Evolutionary conservation across 2,113 vertebrate genomes (phyloP), one percentile per base, ranked within the genome.

Genomic region (Camelus dromedarius): DNA sequence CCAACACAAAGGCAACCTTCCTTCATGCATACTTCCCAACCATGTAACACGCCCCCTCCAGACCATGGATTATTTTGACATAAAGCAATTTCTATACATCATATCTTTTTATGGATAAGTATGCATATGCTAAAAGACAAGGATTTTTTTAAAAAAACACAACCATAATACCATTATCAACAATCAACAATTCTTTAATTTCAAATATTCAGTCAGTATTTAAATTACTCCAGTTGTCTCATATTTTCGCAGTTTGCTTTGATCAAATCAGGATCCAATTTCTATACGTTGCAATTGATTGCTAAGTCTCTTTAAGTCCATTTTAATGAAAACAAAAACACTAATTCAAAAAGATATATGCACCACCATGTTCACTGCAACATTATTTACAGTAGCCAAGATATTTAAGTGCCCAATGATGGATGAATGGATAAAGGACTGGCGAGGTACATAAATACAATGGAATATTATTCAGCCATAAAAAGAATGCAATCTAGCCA

Each of bases 211-310:
- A 48, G 15, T 46, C 46, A 79, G 15, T 83, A 86, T 89, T 73
- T 80, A 80, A 87, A 91, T 83, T 52, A 38, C n/a, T 80, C 69
- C 76, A 96, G 9, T 46, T 30, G 46, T 56, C 76, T 83, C 38
- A 50, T 77, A 54, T 28, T 93, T 89, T 77, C 76, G 54, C 48
- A 73, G 66, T 60, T 91, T 77, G 58, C 42, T 93, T 93, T 91
- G 50, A 77, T 82, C 69, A 97, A 93, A 75, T 89, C 48, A 89
- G 46, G n/a, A 80, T 69, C 38, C 52, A 64, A 73, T 19, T 75
- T 26, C 52, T 54, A 56, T 8, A 66, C 50, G n/a, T n/a, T 73
- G 58, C 42, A 62, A 87, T 2, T 32, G 42, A 64, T 26, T 67
- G 19, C 20, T 60, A 81, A 14, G 8, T 64, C 9, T 89, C 32